phyloP scores from a whole-genome alignment of 2,888 invertebrate genomes.

The Aporophyla nigra region DNA sequence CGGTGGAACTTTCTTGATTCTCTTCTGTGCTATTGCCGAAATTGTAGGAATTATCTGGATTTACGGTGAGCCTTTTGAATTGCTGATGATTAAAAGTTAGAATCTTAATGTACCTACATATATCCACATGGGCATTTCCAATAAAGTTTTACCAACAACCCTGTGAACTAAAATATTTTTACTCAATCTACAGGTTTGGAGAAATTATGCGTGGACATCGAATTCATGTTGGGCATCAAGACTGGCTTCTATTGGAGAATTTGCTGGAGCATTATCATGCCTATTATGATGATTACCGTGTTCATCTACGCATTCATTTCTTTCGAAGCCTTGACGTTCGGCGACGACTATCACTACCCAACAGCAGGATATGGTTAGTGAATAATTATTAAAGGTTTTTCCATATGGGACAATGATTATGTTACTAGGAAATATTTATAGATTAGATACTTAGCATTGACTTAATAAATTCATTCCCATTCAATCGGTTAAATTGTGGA shows the following conservation, averaged over 20 bases:
- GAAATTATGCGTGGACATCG: slow-evolving; percentile 92
- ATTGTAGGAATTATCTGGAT: slow-evolving; percentile 93
- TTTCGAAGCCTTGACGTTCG: slow-evolving; percentile 92
- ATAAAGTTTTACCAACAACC: not conserved
- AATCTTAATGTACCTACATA: not conserved
- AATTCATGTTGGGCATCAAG: slow-evolving; percentile 94
- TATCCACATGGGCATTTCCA: not conserved
- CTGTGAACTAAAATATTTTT: not conserved
- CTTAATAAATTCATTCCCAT: not conserved
- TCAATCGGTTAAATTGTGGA: not conserved
- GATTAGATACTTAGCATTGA: not conserved
- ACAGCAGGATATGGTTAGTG: slow-evolving; percentile 91
- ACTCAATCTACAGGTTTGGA: slow-evolving; percentile 79
- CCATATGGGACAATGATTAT: not conserved
- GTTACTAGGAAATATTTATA: not conserved
- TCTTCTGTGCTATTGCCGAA: slow-evolving; percentile 92
- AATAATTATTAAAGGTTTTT: not conserved
- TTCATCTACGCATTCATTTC: slow-evolving; percentile 93
- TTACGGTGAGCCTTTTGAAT: slow-evolving; percentile 90
- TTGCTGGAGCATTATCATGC: slow-evolving; percentile 95
- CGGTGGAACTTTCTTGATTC: slow-evolving; percentile 94
- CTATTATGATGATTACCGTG: slow-evolving; percentile 93
- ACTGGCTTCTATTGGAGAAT: slow-evolving; percentile 94
- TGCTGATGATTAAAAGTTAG: not conserved
- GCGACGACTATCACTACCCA: slow-evolving; percentile 91